Base-by-base conservation (phyloP, 2,888 invertebrate genomes). In the Polydrusus cervinus region DNA sequence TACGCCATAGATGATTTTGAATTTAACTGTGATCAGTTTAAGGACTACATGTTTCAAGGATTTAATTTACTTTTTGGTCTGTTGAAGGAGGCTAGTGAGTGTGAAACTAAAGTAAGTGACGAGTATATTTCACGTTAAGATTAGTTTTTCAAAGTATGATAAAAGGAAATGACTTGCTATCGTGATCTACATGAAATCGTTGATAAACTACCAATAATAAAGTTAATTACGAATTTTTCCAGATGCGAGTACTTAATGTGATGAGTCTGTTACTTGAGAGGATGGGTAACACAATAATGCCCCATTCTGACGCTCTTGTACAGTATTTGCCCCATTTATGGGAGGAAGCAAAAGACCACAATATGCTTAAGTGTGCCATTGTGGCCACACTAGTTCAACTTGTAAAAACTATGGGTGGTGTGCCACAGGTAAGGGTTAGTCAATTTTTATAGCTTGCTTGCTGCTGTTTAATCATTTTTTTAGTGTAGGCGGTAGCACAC, bases 1-100 rank as follows among this genome's bases (percentile, higher is more conserved):
- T 91, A 91, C 81, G 93, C 95, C 0, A 92, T 98, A 45, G 97
- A 97, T 82, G 97, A 97, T 87, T 97, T 97, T 88, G 95, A 96
- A 84, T 98, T 98, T 87, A 93, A 93, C 82, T 91, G 93, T 0
- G 94, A 95, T 77, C 93, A 95, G 84, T 97, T 98, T 86, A 89
- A 93, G 77, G 95, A 95, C 18, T 97, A 92, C 86, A 90, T 97
- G 77, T 93, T 95, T 74, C 90, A 93, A 30, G 90, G 93, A 3
- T 96, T 97, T 83, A 91, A 92, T 72, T 90, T 94, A 68, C 89
- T 97, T 11, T 97, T 97, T 87, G 90, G 91, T 74, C 89, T 98
- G 79, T 88, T 98, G 81, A 95, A 95, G 85, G 95, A 96, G 85
- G 94, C 95, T 0, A 91, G 92, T 79, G 97, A 97, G 88, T 97